Evolutionary conservation across 2,797 vertebrate genomes (phyloP), one percentile per base, ranked within the genome.

Genomic region (Clangula hyemalis): DNA sequence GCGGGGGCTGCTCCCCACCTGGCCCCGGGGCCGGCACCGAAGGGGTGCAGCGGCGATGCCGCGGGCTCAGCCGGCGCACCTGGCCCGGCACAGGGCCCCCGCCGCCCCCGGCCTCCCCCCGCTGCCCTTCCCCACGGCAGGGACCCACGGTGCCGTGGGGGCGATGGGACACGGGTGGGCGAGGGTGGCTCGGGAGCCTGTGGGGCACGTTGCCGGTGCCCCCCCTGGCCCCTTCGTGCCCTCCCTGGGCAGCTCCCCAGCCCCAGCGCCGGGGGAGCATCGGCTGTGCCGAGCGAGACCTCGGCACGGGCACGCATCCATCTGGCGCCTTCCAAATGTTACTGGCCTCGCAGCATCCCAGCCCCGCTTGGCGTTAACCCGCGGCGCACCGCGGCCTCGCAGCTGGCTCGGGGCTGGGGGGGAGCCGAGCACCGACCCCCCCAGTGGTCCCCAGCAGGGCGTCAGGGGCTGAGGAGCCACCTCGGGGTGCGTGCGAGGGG

Each of bases 251-350:
- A 90, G 89, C 77, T 77, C 89, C 93, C 80, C 86, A 75, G 43
- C 57, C 53, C 79, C 84, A 51, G 92, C 56, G n/a, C 70, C 71
- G 75, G 90, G 95, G 92, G 83, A 93, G 85, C 88, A 1, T 4
- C 32, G 95, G 79, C 93, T 82, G 92, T 65, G 86, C 85, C 85
- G 93, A 85, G 78, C 79, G 76, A 95, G 95, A 87, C 89, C 74
- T 95, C 93, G 89, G 85, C 85, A 64, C 3, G 93, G 97, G 96
- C 96, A 93, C 69, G 74, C 19, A 71, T 93, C 96, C 96, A 96
- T 94, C 95, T 95, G 94, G 95, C 94, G 53, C 93, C 94, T 93
- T 83, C 87, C 94, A 95, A 96, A 96, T 91, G 93, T 95, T 95
- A 58, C 93, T 82, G 93, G 93, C 94, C 92, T 74, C 95, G 85